Percentiles rank a stretch among this genome's conserved stretches.
These are phyloP conservation scores for Nannoperca australis DNA, from an alignment of 2,797 vertebrate genomes.

Conservation along the genomic window DNA sequence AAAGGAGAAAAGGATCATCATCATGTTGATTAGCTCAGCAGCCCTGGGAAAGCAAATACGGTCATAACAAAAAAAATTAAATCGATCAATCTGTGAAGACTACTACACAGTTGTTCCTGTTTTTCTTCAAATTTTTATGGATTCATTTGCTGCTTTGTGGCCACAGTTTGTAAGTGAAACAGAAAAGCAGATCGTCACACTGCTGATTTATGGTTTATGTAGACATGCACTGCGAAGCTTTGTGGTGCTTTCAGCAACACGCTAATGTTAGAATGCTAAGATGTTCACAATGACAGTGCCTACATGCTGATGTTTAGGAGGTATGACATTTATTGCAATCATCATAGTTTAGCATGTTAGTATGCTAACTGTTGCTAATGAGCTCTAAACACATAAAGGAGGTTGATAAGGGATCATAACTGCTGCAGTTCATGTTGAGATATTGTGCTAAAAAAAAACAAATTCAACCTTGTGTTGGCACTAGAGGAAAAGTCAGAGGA, in stretches of 20 bases:
- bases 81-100: constrained; percentile 16
- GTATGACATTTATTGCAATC: neutral
- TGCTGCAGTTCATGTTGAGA: neutral
- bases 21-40: constrained; percentile 63
- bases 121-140: neutral
- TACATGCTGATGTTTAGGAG: neutral
- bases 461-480: neutral
- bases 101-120: constrained; percentile 10
- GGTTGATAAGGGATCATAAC: neutral
- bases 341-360: neutral
- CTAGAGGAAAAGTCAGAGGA: neutral
- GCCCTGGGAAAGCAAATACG: constrained; percentile 73
- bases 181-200: neutral
- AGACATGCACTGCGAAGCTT: neutral
- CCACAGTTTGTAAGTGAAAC: constrained; percentile 8
- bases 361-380: neutral
- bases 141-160: constrained; percentile 7
- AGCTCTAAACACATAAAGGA: neutral
- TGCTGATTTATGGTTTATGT: neutral
- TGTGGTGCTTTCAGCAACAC: neutral
- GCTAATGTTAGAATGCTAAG: neutral
- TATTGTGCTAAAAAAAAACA: neutral
- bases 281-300: neutral
- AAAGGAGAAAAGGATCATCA: constrained; percentile 59
- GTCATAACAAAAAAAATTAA: constrained; percentile 42